These are phyloP conservation scores for Loris lydekkerianus DNA, from an alignment of 2,797 vertebrate species.

Conservation along the genomic window DNA sequence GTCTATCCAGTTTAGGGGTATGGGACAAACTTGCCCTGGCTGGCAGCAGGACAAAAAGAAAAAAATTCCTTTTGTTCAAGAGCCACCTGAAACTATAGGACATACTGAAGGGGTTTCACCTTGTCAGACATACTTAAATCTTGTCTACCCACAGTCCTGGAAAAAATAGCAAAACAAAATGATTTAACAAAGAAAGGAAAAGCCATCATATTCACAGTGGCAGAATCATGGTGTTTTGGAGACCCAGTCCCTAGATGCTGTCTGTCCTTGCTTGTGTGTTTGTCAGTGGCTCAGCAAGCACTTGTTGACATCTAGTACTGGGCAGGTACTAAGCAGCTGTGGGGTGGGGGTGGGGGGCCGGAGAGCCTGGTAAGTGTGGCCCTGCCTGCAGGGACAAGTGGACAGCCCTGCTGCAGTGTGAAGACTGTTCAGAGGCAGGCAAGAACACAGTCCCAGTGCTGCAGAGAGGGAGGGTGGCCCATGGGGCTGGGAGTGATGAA, in stretches of 20 bases:
- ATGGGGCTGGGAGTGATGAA: not conserved
- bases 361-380: not conserved
- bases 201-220: not conserved
- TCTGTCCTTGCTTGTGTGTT: not conserved
- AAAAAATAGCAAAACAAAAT: not conserved
- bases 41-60: not conserved
- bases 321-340: not conserved
- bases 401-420: not conserved
- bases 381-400: not conserved
- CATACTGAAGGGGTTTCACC: not conserved
- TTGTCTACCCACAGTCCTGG: not conserved
- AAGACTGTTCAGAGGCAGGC: not conserved
- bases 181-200: not conserved
- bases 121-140: not conserved
- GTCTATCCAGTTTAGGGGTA: not conserved
- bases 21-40: not conserved
- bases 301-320: not conserved
- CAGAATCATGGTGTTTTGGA: not conserved
- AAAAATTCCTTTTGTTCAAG: not conserved
- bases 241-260: no score
- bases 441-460: not conserved
- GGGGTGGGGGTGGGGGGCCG: no score
- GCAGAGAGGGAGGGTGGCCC: not conserved
- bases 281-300: not conserved
- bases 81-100: not conserved